Base-by-base conservation (phyloP, 1,140 invertebrate genomes). In the Ylistrum balloti region DNA sequence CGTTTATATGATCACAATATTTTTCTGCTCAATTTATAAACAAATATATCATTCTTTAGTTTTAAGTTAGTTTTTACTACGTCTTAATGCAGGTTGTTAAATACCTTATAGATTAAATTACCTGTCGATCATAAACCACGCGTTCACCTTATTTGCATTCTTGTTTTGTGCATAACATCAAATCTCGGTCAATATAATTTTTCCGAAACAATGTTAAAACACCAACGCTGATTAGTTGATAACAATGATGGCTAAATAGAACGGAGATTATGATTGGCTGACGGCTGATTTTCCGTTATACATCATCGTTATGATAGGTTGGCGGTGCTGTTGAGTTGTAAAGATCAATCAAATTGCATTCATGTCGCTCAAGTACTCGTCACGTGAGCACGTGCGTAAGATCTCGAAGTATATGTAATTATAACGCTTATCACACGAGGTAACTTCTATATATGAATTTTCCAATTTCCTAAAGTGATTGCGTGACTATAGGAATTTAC, bases 381-480 rank as follows among this genome's bases (percentile, higher is more conserved):
- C 17, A 17, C 35, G 35, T 38, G 41, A 45, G 56, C 5, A 74
- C 56, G 56, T 45, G 41, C n/a, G 22, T 74, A 9, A 28, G 13
- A n/a, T 11, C 56, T 74, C 41, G 10, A 74, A n/a, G 56, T 74
- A 74, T 28, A 28, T 5, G 22, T 74, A 28, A n/a, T 28, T 74
- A 74, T 28, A 28, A 74, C n/a, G n/a, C 56, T 74, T 5, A 74
- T 74, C 56, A 74, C 56, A 17, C 15, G 56, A 11, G n/a, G 0
- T n/a, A 3, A 3, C 11, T 74, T 74, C 15, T 74, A 74, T 1
- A 28, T 74, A 28, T 74, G 28, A 74, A 74, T 28, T 74, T 74
- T 74, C 56, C 56, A 74, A 74, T 74, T 74, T 74, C 13, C 56
- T 74, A 28, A 74, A 74, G 56, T 74, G 56, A 74, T 74, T 22